Evolutionary conservation across 2,888 invertebrate species (phyloP), one percentile per base, ranked within the genome.

Genomic region (Phyto melanocephala): DNA sequence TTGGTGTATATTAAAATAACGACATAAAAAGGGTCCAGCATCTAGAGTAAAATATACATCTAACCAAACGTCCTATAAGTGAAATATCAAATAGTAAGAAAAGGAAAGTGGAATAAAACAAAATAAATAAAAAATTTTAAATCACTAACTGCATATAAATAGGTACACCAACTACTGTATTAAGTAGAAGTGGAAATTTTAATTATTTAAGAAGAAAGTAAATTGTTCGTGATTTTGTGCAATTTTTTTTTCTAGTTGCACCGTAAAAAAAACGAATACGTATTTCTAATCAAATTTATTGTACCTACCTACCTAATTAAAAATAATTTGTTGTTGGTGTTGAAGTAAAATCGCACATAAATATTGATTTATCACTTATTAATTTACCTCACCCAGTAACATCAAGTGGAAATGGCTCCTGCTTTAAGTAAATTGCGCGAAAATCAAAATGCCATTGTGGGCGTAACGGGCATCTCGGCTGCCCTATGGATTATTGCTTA

Each of bases 341-440:
- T 45, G 22, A 3, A 45, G 15, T 40, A 5, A 54, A 35, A 54
- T 11, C 28, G 42, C 28, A 50, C 0, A 10, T 24, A 24, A 58
- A 65, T 72, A 77, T 79, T 71, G 82, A 82, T 82, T 82, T 60
- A 71, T 81, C 72, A 56, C 24, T 56, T 24, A 58, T 3, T 28
- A 6, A 15, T 15, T 17, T 54, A 28, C 28, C 35, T 13, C 13
- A 58, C 20, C 13, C 3, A 6, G 5, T 4, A 33, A 13, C 40
- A n/a, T 42, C 17, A 17, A 60, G 11, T 63, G 52, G 50, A 67
- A 84, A 95, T 96, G 96, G 95, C 96, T 86, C 95, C 95, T 86
- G 93, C 93, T 89, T 92, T 95, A 85, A 96, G 96, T 91, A 96
- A 95, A 93, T 92, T 95, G 87, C 93, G 94, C 84, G 93, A 94